Evolutionary conservation across 1,140 invertebrate species (phyloP).

Genomic region (Bombus pyrosoma): DNA sequence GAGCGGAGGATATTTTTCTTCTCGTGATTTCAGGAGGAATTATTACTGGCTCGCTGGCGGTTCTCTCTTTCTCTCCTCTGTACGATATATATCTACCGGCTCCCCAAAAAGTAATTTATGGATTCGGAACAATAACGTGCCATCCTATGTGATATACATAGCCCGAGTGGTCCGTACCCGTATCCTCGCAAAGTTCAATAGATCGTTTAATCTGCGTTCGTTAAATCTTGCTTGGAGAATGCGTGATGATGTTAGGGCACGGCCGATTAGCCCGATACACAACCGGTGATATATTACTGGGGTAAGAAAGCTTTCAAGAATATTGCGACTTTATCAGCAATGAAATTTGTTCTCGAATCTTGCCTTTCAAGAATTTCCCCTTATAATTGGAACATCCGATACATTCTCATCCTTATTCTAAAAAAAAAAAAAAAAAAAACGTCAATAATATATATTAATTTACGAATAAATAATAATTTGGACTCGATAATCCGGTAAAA

Average conservation of each 20-base stretch:
- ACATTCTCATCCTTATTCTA: too few relatives aligned
- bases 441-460: too few relatives aligned
- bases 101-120: constrained; percentile 54
- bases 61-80: too few relatives aligned
- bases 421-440: too few relatives aligned
- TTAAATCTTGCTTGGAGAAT: background rate
- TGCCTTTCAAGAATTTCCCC: too few relatives aligned
- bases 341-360: too few relatives aligned
- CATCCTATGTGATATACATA: constrained; percentile 42
- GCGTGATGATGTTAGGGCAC: too few relatives aligned
- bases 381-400: too few relatives aligned
- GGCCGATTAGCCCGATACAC: background rate
- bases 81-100: constrained; percentile 5
- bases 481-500: background rate
- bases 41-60: constrained; percentile 44
- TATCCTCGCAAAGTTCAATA: constrained; percentile 18
- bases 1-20: constrained; percentile 54
- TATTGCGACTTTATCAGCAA: too few relatives aligned
- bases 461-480: too few relatives aligned
- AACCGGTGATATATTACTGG: too few relatives aligned
- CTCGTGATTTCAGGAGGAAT: constrained; percentile 45
- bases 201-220: constrained; percentile 16
- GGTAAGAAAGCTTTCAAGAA: too few relatives aligned
- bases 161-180: background rate
- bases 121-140: constrained; percentile 43